These are phyloP conservation scores for Anthrax anthrax DNA, from an alignment of 2,888 invertebrate species.

Conservation along the genomic window DNA sequence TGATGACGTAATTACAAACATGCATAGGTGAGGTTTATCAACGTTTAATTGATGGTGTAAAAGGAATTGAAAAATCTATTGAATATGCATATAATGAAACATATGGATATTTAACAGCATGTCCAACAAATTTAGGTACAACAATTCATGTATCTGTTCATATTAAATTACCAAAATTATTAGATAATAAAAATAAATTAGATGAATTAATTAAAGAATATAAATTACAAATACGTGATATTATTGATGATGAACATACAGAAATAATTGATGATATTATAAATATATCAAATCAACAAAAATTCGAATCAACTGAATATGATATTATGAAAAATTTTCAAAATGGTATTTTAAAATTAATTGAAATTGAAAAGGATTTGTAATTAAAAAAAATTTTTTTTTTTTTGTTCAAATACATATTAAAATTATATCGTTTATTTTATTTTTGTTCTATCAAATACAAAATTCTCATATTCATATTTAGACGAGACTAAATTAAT, in stretches of 20 bases:
- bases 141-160: constrained; percentile 49
- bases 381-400: too few relatives aligned
- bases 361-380: constrained; percentile 35
- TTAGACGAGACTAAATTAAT: too few relatives aligned
- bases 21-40: constrained; percentile 1
- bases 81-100: constrained; percentile 41
- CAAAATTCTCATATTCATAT: too few relatives aligned
- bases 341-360: constrained; percentile 39
- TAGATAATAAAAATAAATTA: constrained; percentile 33
- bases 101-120: constrained; percentile 49
- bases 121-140: constrained; percentile 51
- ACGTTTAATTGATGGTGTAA: constrained; percentile 34
- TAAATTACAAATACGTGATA: constrained; percentile 35
- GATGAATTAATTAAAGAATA: constrained; percentile 38
- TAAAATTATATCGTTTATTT: too few relatives aligned
- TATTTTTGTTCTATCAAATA: too few relatives aligned
- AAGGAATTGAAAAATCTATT: constrained; percentile 33
- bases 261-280: constrained; percentile 35
- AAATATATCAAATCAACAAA: constrained; percentile 43
- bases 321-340: constrained; percentile 42
- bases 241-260: constrained; percentile 38
- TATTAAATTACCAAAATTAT: constrained; percentile 42
- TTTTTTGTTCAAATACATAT: too few relatives aligned
- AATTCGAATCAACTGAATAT: constrained; percentile 43
- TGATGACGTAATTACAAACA: too few relatives aligned